Percentiles rank a stretch among this genome's conserved stretches.
Evolutionary conservation across 2,888 invertebrate genomes (phyloP).

Genomic region (Drymonia ruficornis): DNA sequence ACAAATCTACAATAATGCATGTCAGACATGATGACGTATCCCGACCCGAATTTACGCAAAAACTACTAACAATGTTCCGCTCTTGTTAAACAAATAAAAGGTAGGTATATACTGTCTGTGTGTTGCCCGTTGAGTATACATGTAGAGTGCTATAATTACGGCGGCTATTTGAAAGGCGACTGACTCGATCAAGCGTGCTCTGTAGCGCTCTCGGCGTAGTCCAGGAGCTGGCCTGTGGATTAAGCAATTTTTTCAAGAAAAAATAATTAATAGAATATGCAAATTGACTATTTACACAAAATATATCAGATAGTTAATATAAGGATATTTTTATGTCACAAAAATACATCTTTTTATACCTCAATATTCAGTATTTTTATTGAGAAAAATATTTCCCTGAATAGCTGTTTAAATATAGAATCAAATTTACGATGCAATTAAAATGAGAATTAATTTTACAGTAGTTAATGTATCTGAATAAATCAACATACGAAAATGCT

Average conservation of each 20-base stretch:
- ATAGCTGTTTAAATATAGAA: no score
- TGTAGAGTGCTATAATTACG: conserved; percentile 39
- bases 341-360: no score
- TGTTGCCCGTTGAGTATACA: conserved; percentile 16
- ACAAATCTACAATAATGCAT: neutral
- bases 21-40: neutral
- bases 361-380: no score
- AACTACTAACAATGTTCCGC: conserved; percentile 1
- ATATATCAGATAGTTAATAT: no score
- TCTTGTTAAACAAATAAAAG: conserved; percentile 1
- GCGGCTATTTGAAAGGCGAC: conserved; percentile 46
- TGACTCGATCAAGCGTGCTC: conserved; percentile 40
- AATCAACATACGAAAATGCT: no score
- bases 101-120: neutral
- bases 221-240: conserved; percentile 14
- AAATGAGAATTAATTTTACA: no score
- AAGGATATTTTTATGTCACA: no score
- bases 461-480: no score
- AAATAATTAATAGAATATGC: no score
- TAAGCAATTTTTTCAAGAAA: neutral
- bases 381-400: no score
- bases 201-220: conserved; percentile 37
- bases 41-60: conserved; percentile 1
- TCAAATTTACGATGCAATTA: no score
- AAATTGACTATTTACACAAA: no score